Evolutionary conservation across 2,113 vertebrate genomes (phyloP).

Genomic region (Morone saxatilis): DNA sequence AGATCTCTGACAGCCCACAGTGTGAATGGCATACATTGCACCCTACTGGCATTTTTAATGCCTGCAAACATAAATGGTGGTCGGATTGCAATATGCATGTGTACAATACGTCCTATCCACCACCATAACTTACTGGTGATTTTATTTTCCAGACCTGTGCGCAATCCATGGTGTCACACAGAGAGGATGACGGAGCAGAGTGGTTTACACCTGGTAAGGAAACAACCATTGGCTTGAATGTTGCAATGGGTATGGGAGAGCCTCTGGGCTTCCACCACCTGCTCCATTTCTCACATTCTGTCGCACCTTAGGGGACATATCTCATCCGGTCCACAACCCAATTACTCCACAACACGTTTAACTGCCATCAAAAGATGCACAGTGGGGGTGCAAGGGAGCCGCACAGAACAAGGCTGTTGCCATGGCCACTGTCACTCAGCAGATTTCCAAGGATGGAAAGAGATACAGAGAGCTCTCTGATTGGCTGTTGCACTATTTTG

Average conservation of each 20-base stretch:
- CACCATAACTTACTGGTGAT: slow-evolving; percentile 4
- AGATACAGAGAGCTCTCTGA: slow-evolving; percentile 52
- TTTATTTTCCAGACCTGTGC: slow-evolving; percentile 31
- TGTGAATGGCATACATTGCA: not conserved
- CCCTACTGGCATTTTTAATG: too few species aligned
- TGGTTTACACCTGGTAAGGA: slow-evolving; percentile 61
- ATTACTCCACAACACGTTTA: slow-evolving; percentile 80
- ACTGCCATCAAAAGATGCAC: slow-evolving; percentile 76
- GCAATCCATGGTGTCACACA: slow-evolving; percentile 43
- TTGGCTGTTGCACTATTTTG: slow-evolving; percentile 67
- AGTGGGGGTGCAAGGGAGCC: slow-evolving; percentile 68
- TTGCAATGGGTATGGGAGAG: slow-evolving; percentile 49
- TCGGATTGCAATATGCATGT: not conserved
- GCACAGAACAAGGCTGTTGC: slow-evolving; percentile 74
- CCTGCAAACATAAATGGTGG: not conserved
- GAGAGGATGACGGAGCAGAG: slow-evolving; percentile 47
- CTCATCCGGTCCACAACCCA: slow-evolving; percentile 79
- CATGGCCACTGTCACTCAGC: slow-evolving; percentile 84
- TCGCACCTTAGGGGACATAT: slow-evolving; percentile 80
- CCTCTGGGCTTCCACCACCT: slow-evolving; percentile 79
- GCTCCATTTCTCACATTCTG: slow-evolving; percentile 82
- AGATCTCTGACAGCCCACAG: not conserved
- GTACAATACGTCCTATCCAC: not conserved
- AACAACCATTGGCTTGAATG: slow-evolving; percentile 55
- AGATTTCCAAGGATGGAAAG: slow-evolving; percentile 72